Evolutionary conservation across 2,888 invertebrate genomes (phyloP).

Genomic region (Atrina japonica): DNA sequence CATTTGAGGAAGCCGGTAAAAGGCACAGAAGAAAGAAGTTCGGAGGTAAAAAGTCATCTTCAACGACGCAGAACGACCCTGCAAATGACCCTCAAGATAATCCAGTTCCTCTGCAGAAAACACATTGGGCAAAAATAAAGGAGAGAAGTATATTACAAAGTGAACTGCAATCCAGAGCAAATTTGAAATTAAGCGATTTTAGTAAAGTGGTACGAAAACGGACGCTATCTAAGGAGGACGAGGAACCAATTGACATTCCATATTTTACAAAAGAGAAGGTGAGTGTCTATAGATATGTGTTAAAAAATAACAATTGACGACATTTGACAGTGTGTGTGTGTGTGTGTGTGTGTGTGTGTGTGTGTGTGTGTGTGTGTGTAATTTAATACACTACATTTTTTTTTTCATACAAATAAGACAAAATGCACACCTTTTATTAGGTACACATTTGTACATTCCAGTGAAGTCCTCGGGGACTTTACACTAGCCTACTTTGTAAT

Average conservation of each 20-base stretch:
- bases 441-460: too few species aligned
- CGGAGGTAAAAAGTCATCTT: neutral
- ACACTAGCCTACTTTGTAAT: too few species aligned
- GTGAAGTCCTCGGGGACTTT: too few species aligned
- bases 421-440: too few species aligned
- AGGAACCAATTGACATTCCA: constrained; percentile 58
- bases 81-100: neutral
- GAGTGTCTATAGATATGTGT: too few species aligned
- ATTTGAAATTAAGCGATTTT: constrained; percentile 58
- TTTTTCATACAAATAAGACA: too few species aligned
- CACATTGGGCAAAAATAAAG: constrained; percentile 33
- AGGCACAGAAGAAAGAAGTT: constrained; percentile 31
- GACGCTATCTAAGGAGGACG: constrained; percentile 56
- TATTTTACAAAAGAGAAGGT: constrained; percentile 54
- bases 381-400: too few species aligned
- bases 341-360: too few species aligned
- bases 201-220: constrained; percentile 58
- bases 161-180: constrained; percentile 15
- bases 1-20: constrained; percentile 41
- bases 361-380: too few species aligned
- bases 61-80: neutral
- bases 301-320: too few species aligned
- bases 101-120: neutral
- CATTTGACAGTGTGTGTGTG: too few species aligned
- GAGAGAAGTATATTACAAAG: constrained; percentile 32